phyloP scores from a whole-genome alignment of 2,888 invertebrate species.

The Archips xylosteana region DNA sequence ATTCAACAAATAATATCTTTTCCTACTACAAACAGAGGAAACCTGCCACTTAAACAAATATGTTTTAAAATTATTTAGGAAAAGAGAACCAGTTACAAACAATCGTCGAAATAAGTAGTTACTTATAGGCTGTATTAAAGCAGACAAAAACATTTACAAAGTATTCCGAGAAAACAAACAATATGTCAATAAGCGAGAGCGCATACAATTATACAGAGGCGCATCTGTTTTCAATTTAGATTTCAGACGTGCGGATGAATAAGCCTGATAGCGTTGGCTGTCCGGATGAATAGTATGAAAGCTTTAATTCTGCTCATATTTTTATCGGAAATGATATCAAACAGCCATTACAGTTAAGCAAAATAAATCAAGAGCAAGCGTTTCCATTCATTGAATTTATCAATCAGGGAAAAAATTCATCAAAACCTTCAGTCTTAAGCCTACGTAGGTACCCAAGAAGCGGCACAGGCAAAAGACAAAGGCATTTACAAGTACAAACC shows the following conservation, averaged over 20 bases:
- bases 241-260: slow-evolving; percentile 26
- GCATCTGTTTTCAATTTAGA: slow-evolving; percentile 34
- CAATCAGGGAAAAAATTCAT: no score
- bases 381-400: no score
- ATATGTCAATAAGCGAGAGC: slow-evolving; percentile 38
- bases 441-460: not conserved
- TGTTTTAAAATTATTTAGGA: not conserved
- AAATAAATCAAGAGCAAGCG: not conserved
- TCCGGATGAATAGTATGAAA: slow-evolving; percentile 12
- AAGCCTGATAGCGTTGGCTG: slow-evolving; percentile 30
- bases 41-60: no score
- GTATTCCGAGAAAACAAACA: slow-evolving; percentile 7
- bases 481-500: not conserved
- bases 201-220: slow-evolving; percentile 29
- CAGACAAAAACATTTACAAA: slow-evolving; percentile 16
- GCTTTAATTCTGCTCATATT: not conserved
- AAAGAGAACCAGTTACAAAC: not conserved
- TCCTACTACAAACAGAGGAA: not conserved
- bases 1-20: not conserved
- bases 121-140: not conserved
- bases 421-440: not conserved
- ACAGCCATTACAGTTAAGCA: not conserved
- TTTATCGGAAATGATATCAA: not conserved
- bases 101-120: not conserved
- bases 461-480: not conserved